A percentile compares a stretch with the other conserved stretches of the same genome.
phyloP scores from a whole-genome alignment of 2,888 invertebrate species.

The Nomada fucata region DNA sequence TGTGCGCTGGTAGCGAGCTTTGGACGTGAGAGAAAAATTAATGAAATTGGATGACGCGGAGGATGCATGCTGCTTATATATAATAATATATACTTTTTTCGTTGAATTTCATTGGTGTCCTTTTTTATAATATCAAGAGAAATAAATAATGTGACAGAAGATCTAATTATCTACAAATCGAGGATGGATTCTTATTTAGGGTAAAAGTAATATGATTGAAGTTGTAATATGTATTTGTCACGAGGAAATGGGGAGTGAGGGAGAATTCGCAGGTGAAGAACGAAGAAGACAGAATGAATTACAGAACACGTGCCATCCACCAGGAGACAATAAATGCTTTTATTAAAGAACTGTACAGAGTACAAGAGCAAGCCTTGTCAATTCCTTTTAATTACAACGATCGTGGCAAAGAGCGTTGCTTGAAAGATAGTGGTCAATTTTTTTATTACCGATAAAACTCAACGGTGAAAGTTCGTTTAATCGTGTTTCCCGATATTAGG shows the following conservation, averaged over 20 bases:
- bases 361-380: constrained; percentile 39
- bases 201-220: constrained; percentile 14
- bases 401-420: neutral
- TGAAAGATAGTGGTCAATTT: neutral
- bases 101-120: no score
- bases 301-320: neutral
- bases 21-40: neutral
- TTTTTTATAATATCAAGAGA: no score
- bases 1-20: neutral
- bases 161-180: no score
- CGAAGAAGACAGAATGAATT: neutral
- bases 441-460: neutral
- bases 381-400: constrained; percentile 1
- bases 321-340: constrained; percentile 7
- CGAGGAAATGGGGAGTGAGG: neutral
- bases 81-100: no score
- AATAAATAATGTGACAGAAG: no score
- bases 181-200: no score
- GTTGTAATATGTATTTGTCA: neutral
- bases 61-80: no score
- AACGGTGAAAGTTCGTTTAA: neutral
- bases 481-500: constrained; percentile 60
- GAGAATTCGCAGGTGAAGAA: neutral
- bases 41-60: neutral
- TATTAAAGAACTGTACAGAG: constrained; percentile 43